Evolutionary conservation across 2,797 vertebrate species (phyloP).

Genomic region (Balearica regulorum): DNA sequence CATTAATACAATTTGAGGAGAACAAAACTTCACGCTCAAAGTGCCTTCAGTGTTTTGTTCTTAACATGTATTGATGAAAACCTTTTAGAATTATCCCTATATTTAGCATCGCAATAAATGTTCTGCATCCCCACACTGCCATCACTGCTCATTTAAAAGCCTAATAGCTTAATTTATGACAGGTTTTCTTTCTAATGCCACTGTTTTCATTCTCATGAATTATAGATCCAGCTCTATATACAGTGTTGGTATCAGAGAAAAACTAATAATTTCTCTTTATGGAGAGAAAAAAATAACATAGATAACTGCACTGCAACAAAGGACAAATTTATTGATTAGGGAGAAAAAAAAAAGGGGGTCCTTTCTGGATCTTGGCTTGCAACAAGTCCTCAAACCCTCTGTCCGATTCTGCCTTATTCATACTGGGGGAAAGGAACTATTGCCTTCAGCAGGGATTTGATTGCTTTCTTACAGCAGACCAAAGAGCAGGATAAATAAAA

Average conservation of each 20-base stretch:
- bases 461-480: not conserved
- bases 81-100: not conserved
- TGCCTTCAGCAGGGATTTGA: not conserved
- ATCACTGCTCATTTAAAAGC: conserved; percentile 8
- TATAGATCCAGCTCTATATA: not conserved
- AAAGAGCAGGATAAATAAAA: not conserved
- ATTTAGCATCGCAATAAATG: conserved; percentile 17
- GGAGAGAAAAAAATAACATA: not conserved
- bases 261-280: not conserved
- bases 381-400: not conserved
- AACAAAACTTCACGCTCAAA: not conserved
- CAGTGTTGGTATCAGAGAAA: not conserved
- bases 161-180: conserved; percentile 3
- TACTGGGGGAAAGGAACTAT: not conserved
- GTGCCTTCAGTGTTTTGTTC: not conserved
- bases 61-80: not conserved
- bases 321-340: not conserved
- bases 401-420: not conserved
- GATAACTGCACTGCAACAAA: not conserved
- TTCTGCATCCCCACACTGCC: not conserved
- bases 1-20: not conserved
- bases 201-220: conserved; percentile 25
- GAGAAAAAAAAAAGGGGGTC: fast-evolving
- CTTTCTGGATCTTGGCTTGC: not conserved
- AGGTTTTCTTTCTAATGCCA: conserved; percentile 20